Conservation (phyloP, 2,888 invertebrate genomes). For the Rhingia campestris region DNA sequence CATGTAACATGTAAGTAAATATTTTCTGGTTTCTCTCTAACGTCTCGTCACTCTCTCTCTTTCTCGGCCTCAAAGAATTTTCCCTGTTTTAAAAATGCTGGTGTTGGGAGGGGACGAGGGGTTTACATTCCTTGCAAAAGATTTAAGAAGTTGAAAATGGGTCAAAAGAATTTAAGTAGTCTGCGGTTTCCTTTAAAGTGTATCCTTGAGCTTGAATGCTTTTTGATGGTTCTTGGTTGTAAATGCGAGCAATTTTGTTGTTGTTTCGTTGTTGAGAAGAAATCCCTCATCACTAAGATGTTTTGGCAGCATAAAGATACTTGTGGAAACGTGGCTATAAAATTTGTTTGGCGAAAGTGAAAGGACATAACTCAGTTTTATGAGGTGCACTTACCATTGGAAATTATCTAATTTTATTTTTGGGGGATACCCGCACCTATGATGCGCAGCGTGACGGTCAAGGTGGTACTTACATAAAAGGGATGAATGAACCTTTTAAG, state of each 20-base stretch:
- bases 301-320: neutral
- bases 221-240: constrained; percentile 23
- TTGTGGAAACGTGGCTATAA: neutral
- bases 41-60: neutral
- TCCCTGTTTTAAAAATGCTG: neutral
- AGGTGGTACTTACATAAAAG: neutral
- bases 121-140: constrained; percentile 25
- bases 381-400: constrained; percentile 39
- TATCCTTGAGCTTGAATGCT: constrained; percentile 9
- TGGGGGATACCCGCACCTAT: neutral
- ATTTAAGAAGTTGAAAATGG: constrained; percentile 52
- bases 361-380: constrained; percentile 34
- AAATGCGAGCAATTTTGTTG: constrained; percentile 6
- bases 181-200: constrained; percentile 34
- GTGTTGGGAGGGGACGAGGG: neutral
- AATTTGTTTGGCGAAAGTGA: constrained; percentile 12
- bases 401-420: constrained; percentile 48
- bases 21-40: constrained; percentile 41
- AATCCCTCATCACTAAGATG: neutral
- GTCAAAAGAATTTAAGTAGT: constrained; percentile 55
- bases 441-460: neutral
- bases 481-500: neutral
- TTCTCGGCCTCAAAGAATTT: neutral
- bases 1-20: constrained; percentile 48
- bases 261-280: neutral